Conservation (phyloP, 2,797 vertebrate genomes). For the Pseudochirops cupreus region DNA sequence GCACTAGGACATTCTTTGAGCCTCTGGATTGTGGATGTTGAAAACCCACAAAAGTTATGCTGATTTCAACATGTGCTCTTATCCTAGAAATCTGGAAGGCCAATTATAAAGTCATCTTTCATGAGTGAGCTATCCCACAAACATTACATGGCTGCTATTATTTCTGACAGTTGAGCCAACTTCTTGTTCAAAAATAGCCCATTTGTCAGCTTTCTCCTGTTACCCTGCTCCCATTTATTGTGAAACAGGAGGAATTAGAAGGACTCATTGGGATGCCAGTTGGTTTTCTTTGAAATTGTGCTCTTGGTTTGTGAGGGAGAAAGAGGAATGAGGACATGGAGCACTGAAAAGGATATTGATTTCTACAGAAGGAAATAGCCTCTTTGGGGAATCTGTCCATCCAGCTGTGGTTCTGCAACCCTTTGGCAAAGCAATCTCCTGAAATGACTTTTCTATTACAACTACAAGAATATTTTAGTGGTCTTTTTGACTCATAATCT, state of each 20-base stretch:
- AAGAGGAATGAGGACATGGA: neutral
- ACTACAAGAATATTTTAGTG: neutral
- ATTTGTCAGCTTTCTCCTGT: conserved; percentile 72
- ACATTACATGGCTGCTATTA: conserved; percentile 67
- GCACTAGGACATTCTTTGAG: neutral
- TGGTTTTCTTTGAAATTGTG: conserved; percentile 70
- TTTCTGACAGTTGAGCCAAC: conserved; percentile 65
- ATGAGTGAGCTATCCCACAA: conserved; percentile 73
- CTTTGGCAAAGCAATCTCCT: conserved; percentile 30
- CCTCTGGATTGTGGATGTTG: conserved; percentile 49
- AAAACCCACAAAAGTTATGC: conserved; percentile 64
- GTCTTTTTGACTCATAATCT: neutral
- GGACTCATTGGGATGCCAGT: conserved; percentile 40
- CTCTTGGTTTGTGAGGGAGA: conserved; percentile 55
- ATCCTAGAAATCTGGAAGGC: conserved; percentile 76
- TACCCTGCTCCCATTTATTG: conserved; percentile 52
- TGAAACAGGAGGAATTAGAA: conserved; percentile 68
- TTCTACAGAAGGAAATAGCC: conserved; percentile 62
- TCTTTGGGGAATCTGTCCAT: conserved; percentile 39
- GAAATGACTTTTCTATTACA: conserved; percentile 5
- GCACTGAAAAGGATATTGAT: conserved; percentile 30
- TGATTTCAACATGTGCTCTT: conserved; percentile 72
- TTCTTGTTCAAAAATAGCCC: conserved; percentile 70
- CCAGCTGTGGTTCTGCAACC: neutral
- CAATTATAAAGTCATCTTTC: conserved; percentile 81